Evolutionary conservation across 1,140 invertebrate genomes (phyloP).

Genomic region (Leptoteleia sp.): DNA sequence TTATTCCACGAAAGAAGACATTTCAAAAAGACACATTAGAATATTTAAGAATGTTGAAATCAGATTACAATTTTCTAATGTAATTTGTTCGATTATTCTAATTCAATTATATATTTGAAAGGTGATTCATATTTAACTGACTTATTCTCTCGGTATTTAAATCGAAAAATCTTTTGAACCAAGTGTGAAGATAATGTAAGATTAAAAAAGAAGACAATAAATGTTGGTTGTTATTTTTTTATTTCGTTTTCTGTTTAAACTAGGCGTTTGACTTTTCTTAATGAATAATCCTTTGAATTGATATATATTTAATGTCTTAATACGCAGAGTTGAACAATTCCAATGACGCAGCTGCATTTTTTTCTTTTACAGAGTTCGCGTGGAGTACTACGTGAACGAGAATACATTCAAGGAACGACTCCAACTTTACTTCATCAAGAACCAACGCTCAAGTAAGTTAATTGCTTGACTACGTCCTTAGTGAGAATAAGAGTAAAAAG

Average conservation of each 20-base stretch:
- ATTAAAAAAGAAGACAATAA: too few relatives aligned
- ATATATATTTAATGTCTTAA: conserved; percentile 22
- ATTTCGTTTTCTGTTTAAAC: conserved; percentile 12
- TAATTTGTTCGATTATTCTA: too few relatives aligned
- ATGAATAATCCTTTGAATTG: background rate
- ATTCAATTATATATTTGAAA: too few relatives aligned
- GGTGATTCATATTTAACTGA: too few relatives aligned
- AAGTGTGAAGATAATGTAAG: too few relatives aligned
- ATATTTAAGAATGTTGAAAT: too few relatives aligned
- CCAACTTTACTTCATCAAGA: conserved; percentile 99
- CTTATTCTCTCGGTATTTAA: too few relatives aligned
- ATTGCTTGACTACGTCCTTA: conserved; percentile 59
- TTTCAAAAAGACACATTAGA: too few relatives aligned
- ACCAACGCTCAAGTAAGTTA: conserved; percentile 98
- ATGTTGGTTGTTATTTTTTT: background rate
- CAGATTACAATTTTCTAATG: too few relatives aligned
- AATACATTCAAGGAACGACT: conserved; percentile 99
- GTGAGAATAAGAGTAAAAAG: conserved; percentile 25
- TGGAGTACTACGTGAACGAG: conserved; percentile 99
- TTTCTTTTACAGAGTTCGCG: conserved; percentile 94
- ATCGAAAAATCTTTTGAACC: too few relatives aligned
- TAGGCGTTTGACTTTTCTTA: conserved; percentile 5
- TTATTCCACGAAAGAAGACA: too few relatives aligned
- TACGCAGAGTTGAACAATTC: conserved; percentile 19
- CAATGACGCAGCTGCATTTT: conserved; percentile 45